Evolutionary conservation across 1,140 invertebrate species (phyloP), one percentile per base, ranked within the genome.

Genomic region (Drosophila pachea): DNA sequence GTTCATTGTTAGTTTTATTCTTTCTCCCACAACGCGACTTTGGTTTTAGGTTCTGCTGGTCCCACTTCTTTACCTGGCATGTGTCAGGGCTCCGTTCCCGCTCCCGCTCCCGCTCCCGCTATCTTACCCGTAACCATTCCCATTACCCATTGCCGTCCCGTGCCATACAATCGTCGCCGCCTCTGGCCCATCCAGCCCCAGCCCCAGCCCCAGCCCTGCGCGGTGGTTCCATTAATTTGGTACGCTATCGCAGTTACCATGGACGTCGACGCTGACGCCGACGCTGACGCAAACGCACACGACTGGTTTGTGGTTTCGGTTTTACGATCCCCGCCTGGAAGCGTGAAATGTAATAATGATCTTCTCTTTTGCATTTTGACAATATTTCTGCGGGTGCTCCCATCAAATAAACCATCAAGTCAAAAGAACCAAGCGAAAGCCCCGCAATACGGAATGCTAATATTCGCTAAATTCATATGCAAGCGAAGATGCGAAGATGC

Each of bases 281-380:
- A 31, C 81, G 78, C 58, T 71, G 78, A n/a, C n/a, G n/a, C n/a
- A n/a, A n/a, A n/a, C n/a, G n/a, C n/a, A n/a, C n/a, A n/a, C 64
- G 67, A 76, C 69, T 74, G 73, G 65, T 75, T 73, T 75, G 81
- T 73, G 76, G 69, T 66, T 74, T 68, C 65, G 55, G 54, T 72
- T 62, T 58, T 74, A 79, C 67, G 68, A 68, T 61, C 40, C 61
- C 73, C 76, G 60, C 53, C 69, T 84, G 79, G 73, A 79, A 84
- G 81, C 79, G 81, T 86, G 73, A 84, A 86, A 68, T 79, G 79
- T 86, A 79, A 86, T 84, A 84, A 84, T 86, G 81, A 76, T 84
- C 81, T 79, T 79, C 73, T 76, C 73, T 73, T 83, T 84, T 84
- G 81, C 79, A 86, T 84, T 86, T 84, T 86, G 79, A 86, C 79